Base-by-base conservation (phyloP, 1,140 invertebrate species). In the Saxidomus purpurata region DNA sequence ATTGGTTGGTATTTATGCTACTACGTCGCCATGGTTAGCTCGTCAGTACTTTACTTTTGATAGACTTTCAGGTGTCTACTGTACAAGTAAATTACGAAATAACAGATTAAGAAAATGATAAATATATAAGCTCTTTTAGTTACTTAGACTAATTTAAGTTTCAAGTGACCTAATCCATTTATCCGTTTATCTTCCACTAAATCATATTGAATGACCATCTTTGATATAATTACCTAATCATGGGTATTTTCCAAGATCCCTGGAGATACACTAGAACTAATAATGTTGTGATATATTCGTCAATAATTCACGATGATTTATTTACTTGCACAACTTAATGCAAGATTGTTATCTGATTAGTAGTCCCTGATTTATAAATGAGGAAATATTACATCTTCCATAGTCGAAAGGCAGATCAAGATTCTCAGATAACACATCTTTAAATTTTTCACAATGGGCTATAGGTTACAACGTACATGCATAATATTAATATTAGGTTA, bases 201-300 rank as follows among this genome's bases (percentile, higher is more conserved):
- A 63, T 63, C 59, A 9, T 25, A 63, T 63, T 63, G 28, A 63
- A 63, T 63, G 25, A 63, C 59, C 59, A 25, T 63, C 59, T 63
- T 63, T 8, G n/a, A 63, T 28, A 63, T 63, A 6, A 28, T 63
- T 28, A 63, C 59, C 59, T 28, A 63, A 63, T 63, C n/a, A 28
- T 28, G 25, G 59, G 25, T 25, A 28, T 28, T 63, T 63, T 15
- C 59, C n/a, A 8, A 28, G n/a, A 28, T 25, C 25, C 59, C 59
- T 15, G 6, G 59, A 4, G 59, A 28, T 63, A 63, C 59, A 28
- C 8, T 8, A 63, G n/a, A 28, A 25, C n/a, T 15, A 4, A 15
- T 63, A n/a, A 63, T 63, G 25, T 28, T 63, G 59, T 63, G 59
- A 63, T 28, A 63, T 8, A 63, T n/a, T 63, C 59, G 25, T 63